Evolutionary conservation across 2,113 vertebrate species (phyloP).

Genomic region (Corydoras maculifer): DNA sequence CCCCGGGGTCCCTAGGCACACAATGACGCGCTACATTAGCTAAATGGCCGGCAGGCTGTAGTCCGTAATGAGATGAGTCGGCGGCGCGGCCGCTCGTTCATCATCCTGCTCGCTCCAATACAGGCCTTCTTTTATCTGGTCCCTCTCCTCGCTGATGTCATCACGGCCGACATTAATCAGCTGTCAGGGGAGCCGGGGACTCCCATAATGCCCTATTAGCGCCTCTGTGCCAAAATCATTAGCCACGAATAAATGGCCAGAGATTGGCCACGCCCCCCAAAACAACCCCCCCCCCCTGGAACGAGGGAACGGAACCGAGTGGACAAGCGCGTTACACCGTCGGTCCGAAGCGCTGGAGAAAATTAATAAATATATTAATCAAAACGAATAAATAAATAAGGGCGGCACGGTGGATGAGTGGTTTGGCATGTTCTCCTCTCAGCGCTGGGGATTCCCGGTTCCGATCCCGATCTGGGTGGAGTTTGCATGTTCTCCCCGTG

Average conservation of each 20-base stretch:
- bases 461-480: too few species aligned
- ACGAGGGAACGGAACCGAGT: not conserved
- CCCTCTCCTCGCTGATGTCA: conserved; percentile 87
- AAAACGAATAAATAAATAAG: not conserved
- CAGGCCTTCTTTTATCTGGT: conserved; percentile 93
- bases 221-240: conserved; percentile 83
- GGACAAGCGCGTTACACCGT: conserved; percentile 7
- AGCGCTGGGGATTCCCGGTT: too few species aligned
- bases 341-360: too few species aligned
- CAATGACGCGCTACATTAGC: conserved; percentile 96
- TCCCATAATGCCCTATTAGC: conserved; percentile 95
- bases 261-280: conserved; percentile 61
- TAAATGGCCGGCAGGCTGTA: conserved; percentile 75
- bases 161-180: conserved; percentile 92
- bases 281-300: not conserved
- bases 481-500: too few species aligned
- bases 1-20: conserved; percentile 71
- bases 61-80: conserved; percentile 95
- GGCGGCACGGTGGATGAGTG: too few species aligned
- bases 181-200: conserved; percentile 64
- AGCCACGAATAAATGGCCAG: conserved; percentile 86
- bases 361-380: not conserved
- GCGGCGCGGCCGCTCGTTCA: conserved; percentile 93
- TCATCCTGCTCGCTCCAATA: conserved; percentile 99
- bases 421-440: too few species aligned